Conservation (phyloP, 2,797 vertebrate species). For the Tangara arthus region DNA sequence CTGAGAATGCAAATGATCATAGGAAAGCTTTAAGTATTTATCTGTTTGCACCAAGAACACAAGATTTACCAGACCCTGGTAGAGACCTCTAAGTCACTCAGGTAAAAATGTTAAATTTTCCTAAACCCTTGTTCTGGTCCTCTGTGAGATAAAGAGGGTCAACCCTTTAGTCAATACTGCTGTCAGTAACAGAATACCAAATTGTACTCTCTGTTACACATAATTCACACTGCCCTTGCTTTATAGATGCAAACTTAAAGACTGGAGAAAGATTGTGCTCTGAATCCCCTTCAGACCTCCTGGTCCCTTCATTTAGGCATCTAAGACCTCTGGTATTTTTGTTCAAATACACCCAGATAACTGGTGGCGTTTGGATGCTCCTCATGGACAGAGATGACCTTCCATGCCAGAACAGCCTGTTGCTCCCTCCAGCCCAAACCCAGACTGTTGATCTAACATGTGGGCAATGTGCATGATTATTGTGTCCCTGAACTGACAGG, state of each 20-base stretch:
- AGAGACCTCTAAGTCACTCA: conserved; percentile 26
- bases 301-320: not conserved
- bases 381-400: not conserved
- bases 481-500: not conserved
- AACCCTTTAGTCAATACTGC: not conserved
- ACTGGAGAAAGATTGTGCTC: not conserved
- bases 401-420: not conserved
- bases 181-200: not conserved
- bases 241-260: not conserved
- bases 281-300: not conserved
- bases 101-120: conserved; percentile 47
- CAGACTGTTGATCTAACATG: not conserved
- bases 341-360: not conserved
- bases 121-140: conserved; percentile 14
- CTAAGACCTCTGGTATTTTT: not conserved
- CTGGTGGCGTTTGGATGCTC: not conserved
- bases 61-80: conserved; percentile 7
- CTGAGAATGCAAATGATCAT: not conserved
- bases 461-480: not conserved
- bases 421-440: not conserved
- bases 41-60: not conserved
- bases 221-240: not conserved
- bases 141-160: not conserved
- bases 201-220: not conserved
- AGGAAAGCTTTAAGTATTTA: conserved; percentile 12